Evolutionary conservation across 2,797 vertebrate species (phyloP).

Genomic region (Sebastes minor): DNA sequence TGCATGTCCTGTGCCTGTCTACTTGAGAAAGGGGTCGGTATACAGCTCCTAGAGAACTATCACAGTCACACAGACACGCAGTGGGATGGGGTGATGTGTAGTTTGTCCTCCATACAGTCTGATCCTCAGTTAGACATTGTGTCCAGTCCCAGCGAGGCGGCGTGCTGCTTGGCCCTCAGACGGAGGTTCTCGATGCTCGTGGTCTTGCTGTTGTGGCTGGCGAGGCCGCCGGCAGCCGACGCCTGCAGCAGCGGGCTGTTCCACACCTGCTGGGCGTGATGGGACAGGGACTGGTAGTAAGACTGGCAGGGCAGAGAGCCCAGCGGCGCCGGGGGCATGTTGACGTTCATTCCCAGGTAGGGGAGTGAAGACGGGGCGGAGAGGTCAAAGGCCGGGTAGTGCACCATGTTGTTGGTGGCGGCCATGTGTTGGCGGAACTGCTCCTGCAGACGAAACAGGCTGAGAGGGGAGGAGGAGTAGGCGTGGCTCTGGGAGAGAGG

Average conservation of each 20-base stretch:
- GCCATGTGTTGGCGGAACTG: slow-evolving; percentile 99
- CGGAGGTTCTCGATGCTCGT: slow-evolving; percentile 98
- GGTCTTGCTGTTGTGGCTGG: slow-evolving; percentile 97
- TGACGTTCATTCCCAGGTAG: slow-evolving; percentile 96
- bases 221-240: slow-evolving; percentile 78
- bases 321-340: slow-evolving; percentile 91
- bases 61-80: slow-evolving; percentile 45
- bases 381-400: slow-evolving; percentile 97
- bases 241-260: slow-evolving; percentile 93
- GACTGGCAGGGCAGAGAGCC: slow-evolving; percentile 96
- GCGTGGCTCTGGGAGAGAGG: slow-evolving; percentile 88
- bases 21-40: not conserved
- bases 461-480: slow-evolving; percentile 96
- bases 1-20: slow-evolving; percentile 25
- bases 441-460: slow-evolving; percentile 97
- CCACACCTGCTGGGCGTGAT: slow-evolving; percentile 95
- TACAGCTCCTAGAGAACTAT: slow-evolving; percentile 44
- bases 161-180: slow-evolving; percentile 95
- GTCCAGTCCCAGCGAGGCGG: slow-evolving; percentile 95
- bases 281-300: slow-evolving; percentile 97
- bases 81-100: slow-evolving; percentile 9
- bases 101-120: slow-evolving; percentile 17
- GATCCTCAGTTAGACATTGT: slow-evolving; percentile 91
- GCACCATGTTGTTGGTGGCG: slow-evolving; percentile 96
- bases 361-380: slow-evolving; percentile 89